Evolutionary conservation across 2,888 invertebrate genomes (phyloP).

Genomic region (Chrysolina oricalcia): DNA sequence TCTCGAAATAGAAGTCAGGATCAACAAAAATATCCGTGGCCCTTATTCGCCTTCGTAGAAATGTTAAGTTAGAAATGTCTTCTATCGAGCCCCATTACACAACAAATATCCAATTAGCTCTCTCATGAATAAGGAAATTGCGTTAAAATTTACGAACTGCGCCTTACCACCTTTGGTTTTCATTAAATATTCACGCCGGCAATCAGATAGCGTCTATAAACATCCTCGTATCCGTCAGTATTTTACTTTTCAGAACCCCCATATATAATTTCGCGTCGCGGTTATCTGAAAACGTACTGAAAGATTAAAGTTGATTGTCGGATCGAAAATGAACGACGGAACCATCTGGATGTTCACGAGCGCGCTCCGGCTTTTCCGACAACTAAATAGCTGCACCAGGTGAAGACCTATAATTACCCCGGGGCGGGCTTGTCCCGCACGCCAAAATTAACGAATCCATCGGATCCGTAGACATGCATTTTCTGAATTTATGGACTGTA

Average conservation of each 20-base stretch:
- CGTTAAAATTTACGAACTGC: not conserved
- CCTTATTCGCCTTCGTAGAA: no score
- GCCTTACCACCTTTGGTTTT: not conserved
- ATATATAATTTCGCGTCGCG: constrained; percentile 13
- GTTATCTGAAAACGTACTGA: not conserved
- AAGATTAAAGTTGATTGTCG: not conserved
- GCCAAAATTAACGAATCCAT: constrained; percentile 45
- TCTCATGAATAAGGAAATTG: constrained; percentile 5
- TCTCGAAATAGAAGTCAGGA: no score
- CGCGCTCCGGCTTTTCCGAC: constrained; percentile 23
- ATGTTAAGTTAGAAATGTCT: not conserved
- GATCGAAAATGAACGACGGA: constrained; percentile 17
- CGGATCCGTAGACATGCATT: not conserved
- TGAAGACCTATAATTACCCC: constrained; percentile 52
- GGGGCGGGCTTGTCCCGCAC: constrained; percentile 52
- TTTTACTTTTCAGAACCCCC: constrained; percentile 2
- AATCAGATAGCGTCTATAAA: constrained; percentile 16
- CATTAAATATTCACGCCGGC: constrained; percentile 4
- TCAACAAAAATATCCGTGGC: no score
- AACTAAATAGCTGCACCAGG: constrained; percentile 27
- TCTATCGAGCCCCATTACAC: not conserved
- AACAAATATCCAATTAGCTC: not conserved
- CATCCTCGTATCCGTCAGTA: constrained; percentile 8
- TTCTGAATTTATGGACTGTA: not conserved
- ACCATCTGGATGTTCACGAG: constrained; percentile 30